These are phyloP conservation scores for Littorina saxatilis DNA, from an alignment of 1,140 invertebrate genomes.

Conservation along the genomic window DNA sequence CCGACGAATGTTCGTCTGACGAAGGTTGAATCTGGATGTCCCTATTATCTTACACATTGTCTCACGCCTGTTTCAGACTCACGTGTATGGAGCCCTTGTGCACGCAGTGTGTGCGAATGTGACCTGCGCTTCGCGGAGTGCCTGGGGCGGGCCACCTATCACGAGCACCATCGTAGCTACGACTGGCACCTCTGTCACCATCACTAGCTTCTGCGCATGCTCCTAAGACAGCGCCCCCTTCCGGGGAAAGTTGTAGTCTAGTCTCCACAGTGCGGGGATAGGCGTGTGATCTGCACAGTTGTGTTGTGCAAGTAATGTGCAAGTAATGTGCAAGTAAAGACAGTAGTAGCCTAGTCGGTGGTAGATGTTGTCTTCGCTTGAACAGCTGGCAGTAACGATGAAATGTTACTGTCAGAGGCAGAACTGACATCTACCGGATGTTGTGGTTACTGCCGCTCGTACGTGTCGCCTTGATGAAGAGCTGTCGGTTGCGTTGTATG, in stretches of 20 bases:
- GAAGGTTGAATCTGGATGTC: too few species aligned
- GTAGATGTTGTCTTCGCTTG: not conserved
- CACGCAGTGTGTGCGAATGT: conserved; percentile 51
- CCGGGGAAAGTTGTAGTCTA: not conserved
- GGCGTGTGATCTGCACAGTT: not conserved
- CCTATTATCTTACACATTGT: too few species aligned
- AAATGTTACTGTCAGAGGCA: too few species aligned
- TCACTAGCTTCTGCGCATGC: conserved; percentile 5
- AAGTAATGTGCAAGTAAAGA: too few species aligned
- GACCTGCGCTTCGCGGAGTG: conserved; percentile 47
- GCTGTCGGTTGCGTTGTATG: too few species aligned
- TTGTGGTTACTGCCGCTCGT: too few species aligned
- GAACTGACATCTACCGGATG: too few species aligned
- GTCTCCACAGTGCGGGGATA: not conserved
- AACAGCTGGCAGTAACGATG: not conserved
- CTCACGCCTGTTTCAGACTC: conserved; percentile 44
- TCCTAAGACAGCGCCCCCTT: too few species aligned
- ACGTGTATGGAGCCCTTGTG: conserved; percentile 29
- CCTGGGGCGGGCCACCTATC: conserved; percentile 32
- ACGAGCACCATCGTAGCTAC: conserved; percentile 37
- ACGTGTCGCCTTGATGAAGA: too few species aligned
- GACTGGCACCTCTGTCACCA: conserved; percentile 42
- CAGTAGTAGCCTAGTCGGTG: too few species aligned
- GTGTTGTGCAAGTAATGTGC: too few species aligned
- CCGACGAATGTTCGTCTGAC: too few species aligned